phyloP scores from a whole-genome alignment of 1,140 invertebrate genomes.

The Drosophila kohkoa region DNA sequence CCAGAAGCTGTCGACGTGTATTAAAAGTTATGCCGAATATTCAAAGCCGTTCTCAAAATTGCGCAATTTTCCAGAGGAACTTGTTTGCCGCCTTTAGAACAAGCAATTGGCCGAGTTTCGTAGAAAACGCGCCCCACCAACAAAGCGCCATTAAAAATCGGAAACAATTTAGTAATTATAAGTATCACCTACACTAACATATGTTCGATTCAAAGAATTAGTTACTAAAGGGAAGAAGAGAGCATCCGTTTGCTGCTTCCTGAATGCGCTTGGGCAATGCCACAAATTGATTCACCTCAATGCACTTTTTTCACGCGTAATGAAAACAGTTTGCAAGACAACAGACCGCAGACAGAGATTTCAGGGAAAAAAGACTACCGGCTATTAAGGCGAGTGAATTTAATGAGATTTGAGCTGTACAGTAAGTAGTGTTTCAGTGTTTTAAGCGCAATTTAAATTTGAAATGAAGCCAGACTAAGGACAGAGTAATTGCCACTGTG shows the following conservation, averaged over 20 bases:
- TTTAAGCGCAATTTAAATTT: slow-evolving; percentile 32
- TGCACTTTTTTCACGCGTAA: slow-evolving; percentile 14
- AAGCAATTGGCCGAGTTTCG: slow-evolving; percentile 23
- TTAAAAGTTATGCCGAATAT: slow-evolving; percentile 31
- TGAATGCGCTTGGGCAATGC: slow-evolving; percentile 20
- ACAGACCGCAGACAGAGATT: slow-evolving; percentile 12
- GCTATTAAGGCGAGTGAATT: slow-evolving; percentile 16
- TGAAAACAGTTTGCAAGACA: not conserved
- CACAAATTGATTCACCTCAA: slow-evolving; percentile 23
- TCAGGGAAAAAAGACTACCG: slow-evolving; percentile 32
- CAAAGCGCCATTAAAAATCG: slow-evolving; percentile 39
- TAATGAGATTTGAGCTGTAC: slow-evolving; percentile 12
- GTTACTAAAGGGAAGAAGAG: slow-evolving; percentile 17
- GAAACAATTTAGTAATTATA: slow-evolving; percentile 43
- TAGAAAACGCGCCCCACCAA: no score
- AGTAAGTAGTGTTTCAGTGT: not conserved
- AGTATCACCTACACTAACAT: not conserved
- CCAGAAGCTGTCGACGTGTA: slow-evolving; percentile 6
- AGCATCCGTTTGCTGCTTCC: slow-evolving; percentile 27
- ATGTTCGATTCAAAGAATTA: not conserved
- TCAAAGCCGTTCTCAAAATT: slow-evolving; percentile 35
- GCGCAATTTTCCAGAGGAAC: slow-evolving; percentile 63
- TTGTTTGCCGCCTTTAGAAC: slow-evolving; percentile 46
- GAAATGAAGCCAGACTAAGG: slow-evolving; percentile 42
- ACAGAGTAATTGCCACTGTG: slow-evolving; percentile 36